A percentile compares a stretch with the other conserved stretches of the same genome.
These are phyloP conservation scores for Heliothis virescens DNA, from an alignment of 1,140 invertebrate genomes.

Conservation along the genomic window DNA sequence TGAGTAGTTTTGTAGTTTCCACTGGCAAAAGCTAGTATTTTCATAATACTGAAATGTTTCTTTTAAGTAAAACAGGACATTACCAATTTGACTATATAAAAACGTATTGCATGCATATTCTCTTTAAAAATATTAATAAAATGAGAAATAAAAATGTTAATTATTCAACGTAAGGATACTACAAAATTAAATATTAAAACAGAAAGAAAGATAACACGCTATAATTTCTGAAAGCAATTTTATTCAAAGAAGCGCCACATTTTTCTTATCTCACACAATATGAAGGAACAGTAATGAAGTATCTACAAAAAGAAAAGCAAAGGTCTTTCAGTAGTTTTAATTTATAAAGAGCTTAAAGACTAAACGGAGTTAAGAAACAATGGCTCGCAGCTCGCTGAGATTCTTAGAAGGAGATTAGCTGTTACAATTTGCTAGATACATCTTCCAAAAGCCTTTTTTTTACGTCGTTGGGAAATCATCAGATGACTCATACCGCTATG, in stretches of 20 bases:
- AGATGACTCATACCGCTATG: no score
- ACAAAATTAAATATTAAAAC: no score
- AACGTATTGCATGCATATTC: no score
- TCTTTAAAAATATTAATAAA: no score
- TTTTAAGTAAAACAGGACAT: no score
- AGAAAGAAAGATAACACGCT: no score
- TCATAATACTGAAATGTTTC: no score
- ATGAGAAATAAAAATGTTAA: neutral
- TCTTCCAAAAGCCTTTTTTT: neutral
- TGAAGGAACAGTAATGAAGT: neutral
- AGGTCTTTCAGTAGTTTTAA: conserved; percentile 8
- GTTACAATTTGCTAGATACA: neutral
- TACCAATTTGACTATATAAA: no score
- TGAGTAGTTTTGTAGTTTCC: no score
- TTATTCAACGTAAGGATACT: neutral
- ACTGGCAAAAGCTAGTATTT: no score
- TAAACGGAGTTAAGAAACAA: conserved; percentile 3
- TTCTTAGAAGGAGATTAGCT: neutral
- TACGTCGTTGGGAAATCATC: no score
- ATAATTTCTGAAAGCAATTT: neutral
- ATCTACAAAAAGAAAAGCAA: conserved; percentile 1
- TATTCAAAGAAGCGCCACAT: neutral
- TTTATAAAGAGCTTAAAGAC: conserved; percentile 1
- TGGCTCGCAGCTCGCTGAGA: neutral
- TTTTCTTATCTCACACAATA: neutral